Evolutionary conservation across 1,140 invertebrate species (phyloP).

Genomic region (Tetragonula clypearis): DNA sequence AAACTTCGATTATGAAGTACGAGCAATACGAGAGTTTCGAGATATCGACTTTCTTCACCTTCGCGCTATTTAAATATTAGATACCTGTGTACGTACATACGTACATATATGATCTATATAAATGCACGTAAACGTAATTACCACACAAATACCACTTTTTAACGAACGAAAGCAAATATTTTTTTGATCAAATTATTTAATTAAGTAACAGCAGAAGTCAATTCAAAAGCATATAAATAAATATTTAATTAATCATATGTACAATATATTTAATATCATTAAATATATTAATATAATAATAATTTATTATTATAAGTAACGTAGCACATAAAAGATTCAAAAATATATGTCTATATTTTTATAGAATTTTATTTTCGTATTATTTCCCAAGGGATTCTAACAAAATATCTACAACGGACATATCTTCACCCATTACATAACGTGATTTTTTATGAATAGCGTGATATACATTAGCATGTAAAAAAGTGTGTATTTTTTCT

Average conservation of each 20-base stretch:
- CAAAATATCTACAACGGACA: constrained; percentile 75
- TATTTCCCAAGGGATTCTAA: constrained; percentile 50
- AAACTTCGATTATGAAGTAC: background rate
- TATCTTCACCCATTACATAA: constrained; percentile 67
- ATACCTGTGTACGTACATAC: too few species aligned
- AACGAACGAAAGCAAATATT: background rate
- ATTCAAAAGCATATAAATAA: background rate
- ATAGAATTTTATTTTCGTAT: background rate
- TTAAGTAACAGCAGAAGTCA: background rate
- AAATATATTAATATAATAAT: background rate
- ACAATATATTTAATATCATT: background rate
- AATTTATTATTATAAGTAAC: background rate
- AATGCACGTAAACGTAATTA: background rate
- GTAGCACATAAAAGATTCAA: background rate
- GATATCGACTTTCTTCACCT: background rate
- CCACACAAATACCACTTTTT: background rate
- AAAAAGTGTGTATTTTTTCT: constrained; percentile 74
- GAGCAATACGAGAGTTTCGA: background rate
- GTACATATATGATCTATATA: background rate
- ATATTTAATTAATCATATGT: background rate
- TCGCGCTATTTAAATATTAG: background rate
- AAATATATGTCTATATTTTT: background rate
- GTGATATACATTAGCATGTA: constrained; percentile 52
- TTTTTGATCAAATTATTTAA: background rate
- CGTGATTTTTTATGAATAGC: constrained; percentile 39